These are phyloP conservation scores for Leptoteleia sp. DNA, from an alignment of 1,140 invertebrate genomes.

Conservation along the genomic window DNA sequence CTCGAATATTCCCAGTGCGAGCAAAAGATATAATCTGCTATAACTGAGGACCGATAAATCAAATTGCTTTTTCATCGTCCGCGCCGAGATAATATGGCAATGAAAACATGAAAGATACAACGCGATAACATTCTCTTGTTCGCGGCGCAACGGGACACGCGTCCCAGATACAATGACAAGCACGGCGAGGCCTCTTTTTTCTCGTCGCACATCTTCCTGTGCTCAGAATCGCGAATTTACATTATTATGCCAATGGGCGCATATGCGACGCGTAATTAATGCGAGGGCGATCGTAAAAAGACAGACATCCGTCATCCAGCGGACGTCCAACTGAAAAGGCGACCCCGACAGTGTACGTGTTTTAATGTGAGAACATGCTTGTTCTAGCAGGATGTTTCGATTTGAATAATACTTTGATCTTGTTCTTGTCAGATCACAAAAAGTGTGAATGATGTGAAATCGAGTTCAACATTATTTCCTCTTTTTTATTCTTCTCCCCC, in stretches of 20 bases:
- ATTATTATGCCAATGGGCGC: conserved; percentile 61
- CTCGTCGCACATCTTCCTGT: conserved; percentile 38
- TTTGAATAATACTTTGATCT: conserved; percentile 62
- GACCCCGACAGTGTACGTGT: conserved; percentile 69
- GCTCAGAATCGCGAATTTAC: conserved; percentile 54
- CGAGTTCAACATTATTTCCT: too few species aligned
- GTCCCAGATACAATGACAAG: conserved; percentile 70
- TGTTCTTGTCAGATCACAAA: conserved; percentile 27
- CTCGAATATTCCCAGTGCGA: conserved; percentile 29
- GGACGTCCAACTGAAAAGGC: conserved; percentile 62
- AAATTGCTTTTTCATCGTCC: conserved; percentile 76
- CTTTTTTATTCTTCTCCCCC: too few species aligned
- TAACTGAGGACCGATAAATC: conserved; percentile 73
- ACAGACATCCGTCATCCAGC: conserved; percentile 69
- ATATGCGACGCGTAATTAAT: conserved; percentile 73
- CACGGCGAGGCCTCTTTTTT: conserved; percentile 49
- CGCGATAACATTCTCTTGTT: conserved; percentile 77
- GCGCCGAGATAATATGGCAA: conserved; percentile 72
- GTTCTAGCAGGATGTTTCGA: conserved; percentile 60
- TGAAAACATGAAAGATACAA: conserved; percentile 78
- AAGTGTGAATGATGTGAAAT: conserved; percentile 31
- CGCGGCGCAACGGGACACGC: conserved; percentile 72
- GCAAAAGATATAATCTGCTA: conserved; percentile 57
- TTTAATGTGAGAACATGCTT: conserved; percentile 74
- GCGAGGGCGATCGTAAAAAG: conserved; percentile 70